These are phyloP conservation scores for Coracias cyanogaster DNA, from an alignment of 2,797 vertebrate species.

Conservation along the genomic window DNA sequence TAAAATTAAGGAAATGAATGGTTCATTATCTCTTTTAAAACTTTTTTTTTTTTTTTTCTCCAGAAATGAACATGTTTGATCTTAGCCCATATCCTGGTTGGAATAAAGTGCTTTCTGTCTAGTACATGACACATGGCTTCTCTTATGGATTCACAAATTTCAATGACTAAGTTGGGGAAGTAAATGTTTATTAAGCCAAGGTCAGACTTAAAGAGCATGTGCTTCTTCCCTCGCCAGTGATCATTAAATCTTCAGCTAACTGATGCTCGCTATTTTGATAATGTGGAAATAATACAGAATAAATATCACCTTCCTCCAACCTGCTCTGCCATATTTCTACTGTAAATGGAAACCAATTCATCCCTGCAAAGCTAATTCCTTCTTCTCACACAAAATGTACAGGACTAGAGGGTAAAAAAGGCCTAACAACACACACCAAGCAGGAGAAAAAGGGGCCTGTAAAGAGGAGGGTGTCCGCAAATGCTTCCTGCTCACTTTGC, in stretches of 20 bases:
- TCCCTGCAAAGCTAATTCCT: not conserved
- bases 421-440: fast-evolving
- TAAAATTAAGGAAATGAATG: conserved; percentile 1
- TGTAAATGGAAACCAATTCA: not conserved
- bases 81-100: not conserved
- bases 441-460: fast-evolving
- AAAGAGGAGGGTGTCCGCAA: not conserved
- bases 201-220: not conserved
- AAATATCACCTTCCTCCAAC: not conserved
- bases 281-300: not conserved
- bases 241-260: not conserved
- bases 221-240: not conserved
- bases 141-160: not conserved
- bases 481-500: fast-evolving
- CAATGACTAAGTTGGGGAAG: not conserved
- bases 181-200: not conserved
- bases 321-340: not conserved
- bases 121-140: not conserved
- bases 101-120: not conserved
- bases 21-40: not conserved
- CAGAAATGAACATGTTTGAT: not conserved
- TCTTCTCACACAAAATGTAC: not conserved
- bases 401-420: not conserved
- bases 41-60: not conserved
- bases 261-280: not conserved